Evolutionary conservation across 2,797 vertebrate species (phyloP), one percentile per base, ranked within the genome.

Genomic region (Sebastes iracundus): DNA sequence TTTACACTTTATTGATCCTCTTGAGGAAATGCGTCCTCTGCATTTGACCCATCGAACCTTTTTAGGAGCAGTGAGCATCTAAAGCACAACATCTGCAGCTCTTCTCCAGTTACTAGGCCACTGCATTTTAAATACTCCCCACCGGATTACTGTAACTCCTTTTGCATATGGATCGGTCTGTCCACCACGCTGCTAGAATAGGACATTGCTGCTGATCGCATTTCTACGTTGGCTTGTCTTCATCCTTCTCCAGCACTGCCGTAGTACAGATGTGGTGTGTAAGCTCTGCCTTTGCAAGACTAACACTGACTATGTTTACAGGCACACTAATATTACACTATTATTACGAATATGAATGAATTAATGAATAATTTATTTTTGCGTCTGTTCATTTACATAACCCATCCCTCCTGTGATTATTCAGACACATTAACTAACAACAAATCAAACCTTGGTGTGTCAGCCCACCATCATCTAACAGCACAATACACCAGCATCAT

Each of bases 151-250:
- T 77, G 64, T 72, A 78, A 78, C 68, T 59, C 58, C 23, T 71
- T 46, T 35, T 65, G 69, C 65, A 70, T 83, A 74, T 71, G 69
- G 33, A 82, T 68, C 9, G 2, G 20, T 73, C 60, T 64, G 71
- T 84, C 69, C 63, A 25, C 53, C 60, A 5, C 59, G n/a, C 69
- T 53, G 75, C 71, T 70, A 20, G 32, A 76, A 71, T 49, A 61
- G 28, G 13, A 56, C 63, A 58, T 22, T 32, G 35, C 66, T 84
- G 81, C n/a, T 22, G n/a, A 53, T 22, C 20, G 53, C 20, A 83
- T 82, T 74, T 69, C 70, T 46, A 35, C 13, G 8, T 62, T 70
- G 72, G 73, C 76, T 46, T 61, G 42, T 82, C 72, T 62, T 87
- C 64, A 70, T 81, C 27, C 53, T 69, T 63, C 71, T 42, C 32